Base-by-base conservation (phyloP, 2,888 invertebrate species). In the Phymatocera aterrima region DNA sequence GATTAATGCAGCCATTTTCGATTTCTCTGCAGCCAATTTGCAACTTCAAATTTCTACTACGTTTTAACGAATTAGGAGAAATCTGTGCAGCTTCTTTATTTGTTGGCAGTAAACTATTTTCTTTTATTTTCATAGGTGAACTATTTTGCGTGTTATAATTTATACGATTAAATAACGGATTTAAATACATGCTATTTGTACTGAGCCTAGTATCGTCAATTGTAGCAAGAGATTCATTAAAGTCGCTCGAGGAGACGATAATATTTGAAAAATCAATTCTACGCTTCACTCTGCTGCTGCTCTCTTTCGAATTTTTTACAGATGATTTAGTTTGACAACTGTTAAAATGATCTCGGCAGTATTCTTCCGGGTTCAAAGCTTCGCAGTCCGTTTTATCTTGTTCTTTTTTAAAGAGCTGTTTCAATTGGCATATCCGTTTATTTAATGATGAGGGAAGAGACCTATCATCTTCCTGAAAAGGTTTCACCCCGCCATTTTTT, bases 401-500 rank as follows among this genome's bases (percentile, higher is more conserved):
- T 37, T 88, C 87, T 65, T 88, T 88, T 31, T 87, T 88, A 64
- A 90, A 90, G 2, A 90, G 82, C 77, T 89, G 89, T 12, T 84
- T 85, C 15, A 90, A 82, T 10, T 87, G 86, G 78, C 84, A 83
- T 15, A 90, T 83, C 21, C 85, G 84, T 61, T 89, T 90, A 81
- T 90, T 90, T 31, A 90, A 77, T 3, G 83, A 83, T 65, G 85
- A 80, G 1, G 88, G 87, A 34, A 88, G 68, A 6, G 83, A 86
- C 43, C 85, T 87, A 10, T 88, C 88, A 6, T 88, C 86, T n/a
- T n/a, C n/a, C 65, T 87, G 86, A 51, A 79, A 78, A 18, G 81
- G 77, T n/a, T 54, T 54, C 24, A 75, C 28, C 3, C 15, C 57
- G 8, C 12, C 21, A 15, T 1, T 1, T 24, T 54, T 57, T n/a